Evolutionary conservation across 2,113 vertebrate genomes (phyloP), one percentile per base, ranked within the genome.

Genomic region (Apaloderma vittatum): DNA sequence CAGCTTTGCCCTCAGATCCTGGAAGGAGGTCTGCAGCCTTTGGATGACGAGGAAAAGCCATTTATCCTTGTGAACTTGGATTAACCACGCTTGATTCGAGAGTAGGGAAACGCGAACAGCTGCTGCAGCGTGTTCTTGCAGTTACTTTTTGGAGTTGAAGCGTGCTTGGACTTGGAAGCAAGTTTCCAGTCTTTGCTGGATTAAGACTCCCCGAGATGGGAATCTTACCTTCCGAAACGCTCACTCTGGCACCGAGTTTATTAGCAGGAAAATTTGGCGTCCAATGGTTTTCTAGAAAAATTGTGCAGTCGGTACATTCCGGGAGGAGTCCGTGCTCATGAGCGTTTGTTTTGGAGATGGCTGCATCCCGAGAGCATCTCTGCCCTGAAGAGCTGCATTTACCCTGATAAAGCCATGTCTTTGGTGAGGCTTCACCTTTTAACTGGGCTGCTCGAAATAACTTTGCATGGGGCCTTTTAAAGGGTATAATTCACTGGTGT

Each of bases 1-100:
- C 51, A 40, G 27, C 65, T 72, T 49, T 0, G 0, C 23, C 27
- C 24, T 57, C 0, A 2, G 32, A 15, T 57, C 27, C 30, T 29
- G 67, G 34, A 65, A 46, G 49, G 78, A 81, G 32, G 11, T 37
- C n/a, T 46, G 3, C 23, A 57, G 62, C 24, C 36, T 24, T 36
- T 36, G 66, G 32, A 40, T 70, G 48, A 24, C 0, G 3, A 48
- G 68, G 48, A 34, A 46, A 75, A 76, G 5, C 10, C 21, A 30
- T 57, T 66, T 66, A 30, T 72, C 58, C 63, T n/a, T 67, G 51
- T 49, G 49, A 70, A 79, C 11, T n/a, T 20, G 59, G 36, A 36
- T 76, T 62, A 71, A 80, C 32, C 2, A 1, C 2, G 27, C n/a
- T 83, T 30, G 43, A 45, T 62, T 57, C 51, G 8, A 27, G 62